These are phyloP conservation scores for Crocidura indochinensis DNA, from an alignment of 2,797 vertebrate species.

Conservation along the genomic window DNA sequence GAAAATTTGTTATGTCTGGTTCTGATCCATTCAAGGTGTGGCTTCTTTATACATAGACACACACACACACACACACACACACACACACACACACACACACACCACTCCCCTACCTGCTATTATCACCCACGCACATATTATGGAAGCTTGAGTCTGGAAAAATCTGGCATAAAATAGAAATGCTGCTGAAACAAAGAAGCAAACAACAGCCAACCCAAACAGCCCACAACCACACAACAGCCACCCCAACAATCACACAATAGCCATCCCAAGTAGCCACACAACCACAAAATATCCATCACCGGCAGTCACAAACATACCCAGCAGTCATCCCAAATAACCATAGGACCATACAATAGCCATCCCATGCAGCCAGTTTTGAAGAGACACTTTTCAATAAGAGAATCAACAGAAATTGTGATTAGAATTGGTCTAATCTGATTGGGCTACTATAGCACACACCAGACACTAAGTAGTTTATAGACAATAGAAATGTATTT, in stretches of 20 bases:
- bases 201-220: not conserved
- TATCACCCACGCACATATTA: no score
- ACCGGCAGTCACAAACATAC: not conserved
- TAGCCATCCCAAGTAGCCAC: not conserved
- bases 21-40: not conserved
- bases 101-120: no score
- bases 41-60: not conserved
- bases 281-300: not conserved
- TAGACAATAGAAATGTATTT: not conserved
- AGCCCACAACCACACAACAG: not conserved
- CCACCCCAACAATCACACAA: not conserved
- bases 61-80: not conserved
- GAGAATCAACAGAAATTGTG: not conserved
- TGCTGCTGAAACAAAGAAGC: not conserved
- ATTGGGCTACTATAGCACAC: not conserved
- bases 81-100: not conserved
- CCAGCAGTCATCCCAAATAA: no score
- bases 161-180: not conserved
- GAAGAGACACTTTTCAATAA: conserved; percentile 31
- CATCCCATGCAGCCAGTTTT: not conserved
- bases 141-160: not conserved
- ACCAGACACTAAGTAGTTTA: not conserved
- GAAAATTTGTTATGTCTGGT: not conserved
- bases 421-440: not conserved
- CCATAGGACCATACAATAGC: not conserved